These are phyloP conservation scores for Chelonoidis abingdonii DNA, from an alignment of 2,113 vertebrate genomes.

Conservation along the genomic window DNA sequence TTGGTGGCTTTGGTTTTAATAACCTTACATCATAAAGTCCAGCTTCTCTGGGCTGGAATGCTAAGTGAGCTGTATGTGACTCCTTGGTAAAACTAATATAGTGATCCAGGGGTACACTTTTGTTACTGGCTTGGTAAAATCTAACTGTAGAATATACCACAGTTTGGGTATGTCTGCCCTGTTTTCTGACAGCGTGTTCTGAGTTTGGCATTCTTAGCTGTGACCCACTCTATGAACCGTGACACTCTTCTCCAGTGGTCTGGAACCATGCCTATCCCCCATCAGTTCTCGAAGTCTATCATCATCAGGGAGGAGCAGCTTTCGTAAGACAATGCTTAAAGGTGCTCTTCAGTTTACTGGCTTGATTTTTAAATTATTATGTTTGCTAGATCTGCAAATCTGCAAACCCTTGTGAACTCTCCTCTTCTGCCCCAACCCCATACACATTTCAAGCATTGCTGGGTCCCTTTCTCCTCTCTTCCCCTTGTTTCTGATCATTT, in stretches of 20 bases:
- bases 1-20: background rate
- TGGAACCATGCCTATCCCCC: background rate
- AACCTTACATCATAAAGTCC: background rate
- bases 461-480: background rate
- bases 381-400: background rate
- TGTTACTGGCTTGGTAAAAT: background rate
- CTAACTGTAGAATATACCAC: background rate
- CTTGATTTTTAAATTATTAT: background rate
- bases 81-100: background rate
- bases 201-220: background rate
- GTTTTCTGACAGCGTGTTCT: background rate
- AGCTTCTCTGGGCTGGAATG: background rate
- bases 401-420: background rate
- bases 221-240: background rate
- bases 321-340: background rate
- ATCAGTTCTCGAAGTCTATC: background rate
- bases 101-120: background rate
- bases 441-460: background rate
- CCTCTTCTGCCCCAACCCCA: background rate
- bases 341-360: background rate
- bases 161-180: background rate
- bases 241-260: background rate
- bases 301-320: background rate
- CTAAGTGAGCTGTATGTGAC: background rate
- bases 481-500: background rate